Evolutionary conservation across 2,888 invertebrate genomes (phyloP), one percentile per base, ranked within the genome.

Genomic region (Norana najaformis): DNA sequence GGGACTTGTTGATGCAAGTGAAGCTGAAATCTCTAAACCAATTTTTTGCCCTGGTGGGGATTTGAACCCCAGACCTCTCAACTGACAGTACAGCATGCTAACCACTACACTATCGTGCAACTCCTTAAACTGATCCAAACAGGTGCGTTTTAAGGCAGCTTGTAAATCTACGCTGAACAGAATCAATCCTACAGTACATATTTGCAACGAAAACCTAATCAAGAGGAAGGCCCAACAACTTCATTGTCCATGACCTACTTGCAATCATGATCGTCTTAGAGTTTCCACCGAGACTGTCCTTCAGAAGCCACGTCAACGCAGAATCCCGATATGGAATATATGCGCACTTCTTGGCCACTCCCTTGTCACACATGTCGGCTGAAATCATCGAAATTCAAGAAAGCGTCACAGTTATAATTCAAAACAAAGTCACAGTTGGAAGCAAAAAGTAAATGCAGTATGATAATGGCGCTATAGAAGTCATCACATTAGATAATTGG

Each of bases 301-400:
- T 97, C 47, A 97, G 95, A 20, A 97, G 96, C 97, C 97, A 97
- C 92, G 97, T 97, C 91, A 97, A 96, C 37, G 97, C 96, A 0
- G 97, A 97, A 94, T 97, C 97, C 92, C 97, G 96, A 94, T 97
- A 97, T 6, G 97, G 97, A 41, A 97, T 96, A 94, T 97, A 97
- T 2, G 93, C 83, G 23, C 35, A 30, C 37, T 82, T 82, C 88
- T 82, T 85, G n/a, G 88, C 35, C 5, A 69, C 53, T n/a, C n/a
- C n/a, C 36, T 93, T 93, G 38, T 94, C 93, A 30, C 93, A 93
- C 88, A 93, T 91, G 41, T 94, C 94, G 90, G 94, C 94, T 93
- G 20, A 38, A 88, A 37, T 8, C 37, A 37, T 23, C 23, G 14
- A 38, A 88, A 18, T 36, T n/a, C 23, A 2, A 35, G 1, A 30